Base-by-base conservation (phyloP, 2,888 invertebrate species). In the Agrotis segetum region DNA sequence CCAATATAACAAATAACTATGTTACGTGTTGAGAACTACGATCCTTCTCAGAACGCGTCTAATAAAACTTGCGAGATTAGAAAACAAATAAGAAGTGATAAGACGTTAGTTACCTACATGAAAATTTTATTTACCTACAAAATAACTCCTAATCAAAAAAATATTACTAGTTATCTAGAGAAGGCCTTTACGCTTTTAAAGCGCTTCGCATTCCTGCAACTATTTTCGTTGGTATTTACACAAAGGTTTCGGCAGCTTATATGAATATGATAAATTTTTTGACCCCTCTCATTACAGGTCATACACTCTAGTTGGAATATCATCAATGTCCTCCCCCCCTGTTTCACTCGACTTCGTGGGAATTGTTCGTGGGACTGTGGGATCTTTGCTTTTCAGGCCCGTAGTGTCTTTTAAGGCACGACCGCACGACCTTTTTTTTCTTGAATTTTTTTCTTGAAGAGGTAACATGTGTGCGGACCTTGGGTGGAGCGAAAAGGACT, bases 1-100 rank as follows among this genome's bases (percentile, higher is more conserved):
- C 29, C 19, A 44, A 60, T 49, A 46, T 24, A 69, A 63, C 69
- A 76, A 59, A 69, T 60, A 60, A 69, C 53, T 21, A 16, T 52
- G 11, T 21, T 50, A 49, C 55, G 47, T 67, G 52, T 52, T 44
- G 24, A 47, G 40, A 74, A 56, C 53, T 60, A 55, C 24, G 14
- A 17, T 16, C 4, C 46, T 60, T 62, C 52, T 34, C 24, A 5
- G 60, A 64, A 69, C n/a, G 21, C 6, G 11, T 6, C 17, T 44
- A 40, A 24, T 55, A 19, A 53, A 69, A 63, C 63, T 60, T 53
- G n/a, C n/a, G 3, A 44, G 7, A 46, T 50, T 58, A 63, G 14
- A 44, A 58, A 74, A 68, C 40, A 58, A 62, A 19, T 24, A 58
- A 47, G 50, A 66, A 60, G 19, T 74, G 24, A 24, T 46, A 53